Evolutionary conservation across 2,888 invertebrate genomes (phyloP).

Genomic region (Zaprionus lineosus): DNA sequence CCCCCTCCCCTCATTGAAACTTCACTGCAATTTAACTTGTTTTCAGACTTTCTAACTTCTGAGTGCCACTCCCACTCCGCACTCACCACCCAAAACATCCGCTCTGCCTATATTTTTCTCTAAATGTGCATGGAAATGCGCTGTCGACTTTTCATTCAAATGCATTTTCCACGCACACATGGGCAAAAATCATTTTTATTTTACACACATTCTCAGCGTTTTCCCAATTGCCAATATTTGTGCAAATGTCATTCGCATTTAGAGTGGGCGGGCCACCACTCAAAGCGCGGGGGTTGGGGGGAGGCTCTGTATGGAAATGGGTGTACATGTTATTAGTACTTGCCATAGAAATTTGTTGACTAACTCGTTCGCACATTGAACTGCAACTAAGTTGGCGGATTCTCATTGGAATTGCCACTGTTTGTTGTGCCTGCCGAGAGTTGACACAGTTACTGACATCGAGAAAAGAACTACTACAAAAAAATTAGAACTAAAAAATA

Average conservation of each 20-base stretch:
- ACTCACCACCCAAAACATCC: background rate
- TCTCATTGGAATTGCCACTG: constrained; percentile 32
- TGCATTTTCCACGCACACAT: constrained; percentile 35
- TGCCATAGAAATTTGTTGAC: constrained; percentile 18
- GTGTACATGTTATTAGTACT: constrained; percentile 52
- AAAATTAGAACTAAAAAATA: constrained; percentile 23
- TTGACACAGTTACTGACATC: constrained; percentile 23
- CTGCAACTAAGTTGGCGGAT: constrained; percentile 42
- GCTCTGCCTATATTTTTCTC: background rate
- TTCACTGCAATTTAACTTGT: constrained; percentile 55
- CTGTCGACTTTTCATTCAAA: too few species aligned
- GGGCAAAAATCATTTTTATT: constrained; percentile 28
- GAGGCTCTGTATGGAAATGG: background rate
- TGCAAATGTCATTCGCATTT: constrained; percentile 65
- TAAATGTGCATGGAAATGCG: constrained; percentile 13
- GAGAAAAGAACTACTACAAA: background rate
- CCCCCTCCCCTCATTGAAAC: constrained; percentile 10
- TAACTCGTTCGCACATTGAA: background rate
- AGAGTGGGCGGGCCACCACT: background rate
- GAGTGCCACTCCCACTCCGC: background rate
- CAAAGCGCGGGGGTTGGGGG: background rate
- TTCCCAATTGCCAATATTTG: constrained; percentile 46
- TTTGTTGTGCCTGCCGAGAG: constrained; percentile 23
- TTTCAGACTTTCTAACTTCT: constrained; percentile 3
- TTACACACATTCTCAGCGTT: constrained; percentile 7